A percentile compares a stretch with the other conserved stretches of the same genome.
Conservation (phyloP, 2,797 vertebrate genomes). For the Schizopygopsis pylzovi region DNA sequence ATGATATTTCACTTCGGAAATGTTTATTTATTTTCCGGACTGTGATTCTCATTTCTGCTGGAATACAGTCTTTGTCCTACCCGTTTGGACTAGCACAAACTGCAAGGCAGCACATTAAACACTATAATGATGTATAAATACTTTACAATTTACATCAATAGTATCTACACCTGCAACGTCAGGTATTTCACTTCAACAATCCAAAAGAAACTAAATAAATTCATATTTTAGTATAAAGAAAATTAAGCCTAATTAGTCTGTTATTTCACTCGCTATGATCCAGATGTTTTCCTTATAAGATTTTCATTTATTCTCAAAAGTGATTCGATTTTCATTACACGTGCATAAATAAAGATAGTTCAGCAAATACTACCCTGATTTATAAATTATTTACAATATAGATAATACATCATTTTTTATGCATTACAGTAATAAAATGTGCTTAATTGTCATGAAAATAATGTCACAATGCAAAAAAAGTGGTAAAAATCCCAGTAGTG, state of each 20-base stretch:
- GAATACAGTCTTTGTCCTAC: too few relatives aligned
- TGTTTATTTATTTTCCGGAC: too few relatives aligned
- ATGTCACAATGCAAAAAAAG: background rate
- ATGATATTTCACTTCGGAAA: too few relatives aligned
- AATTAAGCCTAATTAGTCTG: background rate
- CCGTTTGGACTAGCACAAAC: too few relatives aligned
- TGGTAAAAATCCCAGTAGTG: background rate
- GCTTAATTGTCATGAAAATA: background rate
- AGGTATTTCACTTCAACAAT: too few relatives aligned
- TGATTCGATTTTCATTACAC: background rate
- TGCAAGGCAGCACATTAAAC: too few relatives aligned
- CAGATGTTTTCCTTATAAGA: background rate
- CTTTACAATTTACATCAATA: too few relatives aligned
- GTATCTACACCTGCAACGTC: too few relatives aligned
- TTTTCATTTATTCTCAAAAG: background rate
- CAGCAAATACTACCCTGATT: background rate
- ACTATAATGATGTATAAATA: too few relatives aligned
- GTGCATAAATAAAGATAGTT: background rate
- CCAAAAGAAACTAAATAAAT: background rate
- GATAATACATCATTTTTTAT: background rate
- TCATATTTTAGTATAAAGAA: background rate
- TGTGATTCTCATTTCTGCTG: too few relatives aligned
- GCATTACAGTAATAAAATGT: background rate
- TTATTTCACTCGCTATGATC: too few relatives aligned
- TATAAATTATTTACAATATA: background rate